Percentiles rank a stretch among this genome's conserved stretches.
phyloP scores from a whole-genome alignment of 2,797 vertebrate species.

The Mico argentatus region DNA sequence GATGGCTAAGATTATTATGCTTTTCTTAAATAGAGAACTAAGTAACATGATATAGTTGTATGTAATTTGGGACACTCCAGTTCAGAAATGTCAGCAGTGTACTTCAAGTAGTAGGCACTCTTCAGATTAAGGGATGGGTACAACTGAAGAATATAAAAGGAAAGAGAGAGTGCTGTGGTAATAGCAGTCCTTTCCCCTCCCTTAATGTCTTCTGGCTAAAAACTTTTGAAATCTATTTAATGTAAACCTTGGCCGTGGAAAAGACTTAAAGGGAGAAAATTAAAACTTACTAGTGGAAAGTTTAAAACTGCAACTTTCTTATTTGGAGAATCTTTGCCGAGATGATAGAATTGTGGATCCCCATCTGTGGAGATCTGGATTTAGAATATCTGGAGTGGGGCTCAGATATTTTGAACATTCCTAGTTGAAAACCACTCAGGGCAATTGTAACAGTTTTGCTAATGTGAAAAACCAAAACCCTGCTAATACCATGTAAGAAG shows the following conservation, averaged over 20 bases:
- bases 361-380: not conserved
- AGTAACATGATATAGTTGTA: slow-evolving; percentile 80
- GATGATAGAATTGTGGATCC: not conserved
- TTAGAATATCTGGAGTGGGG: not conserved
- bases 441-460: not conserved
- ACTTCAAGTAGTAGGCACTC: slow-evolving; percentile 71
- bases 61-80: slow-evolving; percentile 71
- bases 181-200: not conserved
- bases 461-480: not conserved
- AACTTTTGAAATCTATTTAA: not conserved
- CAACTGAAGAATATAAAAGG: not conserved
- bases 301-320: not conserved
- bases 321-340: not conserved
- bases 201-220: not conserved
- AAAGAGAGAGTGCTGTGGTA: not conserved
- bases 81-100: slow-evolving; percentile 80
- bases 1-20: not conserved
- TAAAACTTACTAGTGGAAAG: not conserved
- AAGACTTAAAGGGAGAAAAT: not conserved
- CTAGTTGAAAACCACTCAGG: not conserved
- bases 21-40: slow-evolving; percentile 13
- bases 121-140: slow-evolving; percentile 51
- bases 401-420: not conserved
- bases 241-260: not conserved
- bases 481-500: not conserved